phyloP scores from a whole-genome alignment of 2,797 vertebrate species.

The Sardinella longiceps region DNA sequence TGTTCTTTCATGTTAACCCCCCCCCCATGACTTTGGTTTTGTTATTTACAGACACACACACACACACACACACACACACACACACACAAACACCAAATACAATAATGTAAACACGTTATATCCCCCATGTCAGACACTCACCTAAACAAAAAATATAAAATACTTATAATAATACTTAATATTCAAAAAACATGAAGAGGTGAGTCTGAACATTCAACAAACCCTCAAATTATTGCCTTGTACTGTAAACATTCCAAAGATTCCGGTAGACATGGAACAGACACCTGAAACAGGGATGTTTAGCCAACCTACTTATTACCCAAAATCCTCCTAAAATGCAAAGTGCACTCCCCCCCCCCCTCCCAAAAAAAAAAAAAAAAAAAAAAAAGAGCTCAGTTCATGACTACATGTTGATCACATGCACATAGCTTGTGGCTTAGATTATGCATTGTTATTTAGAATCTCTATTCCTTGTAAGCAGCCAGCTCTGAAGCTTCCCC shows the following conservation, averaged over 20 bases:
- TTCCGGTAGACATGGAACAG: neutral
- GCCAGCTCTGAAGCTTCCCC: no score
- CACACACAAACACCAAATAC: neutral
- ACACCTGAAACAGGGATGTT: neutral
- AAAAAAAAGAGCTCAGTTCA: no score
- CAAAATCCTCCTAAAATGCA: neutral
- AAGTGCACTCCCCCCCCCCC: neutral
- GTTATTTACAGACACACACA: neutral
- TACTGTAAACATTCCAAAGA: slow-evolving; percentile 10
- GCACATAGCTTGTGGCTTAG: no score
- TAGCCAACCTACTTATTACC: slow-evolving; percentile 10
- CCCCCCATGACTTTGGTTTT: neutral
- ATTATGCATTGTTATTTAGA: no score
- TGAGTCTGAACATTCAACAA: neutral
- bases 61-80: neutral
- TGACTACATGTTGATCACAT: no score
- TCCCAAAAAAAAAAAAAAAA: no score
- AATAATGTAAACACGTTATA: neutral
- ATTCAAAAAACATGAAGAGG: neutral
- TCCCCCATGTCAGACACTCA: neutral
- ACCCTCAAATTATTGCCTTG: neutral
- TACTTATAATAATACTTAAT: neutral
- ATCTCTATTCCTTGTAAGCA: no score
- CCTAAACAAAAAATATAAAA: slow-evolving; percentile 20
- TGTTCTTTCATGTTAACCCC: neutral